phyloP scores from a whole-genome alignment of 1,140 invertebrate genomes.

The Bombus superbus region DNA sequence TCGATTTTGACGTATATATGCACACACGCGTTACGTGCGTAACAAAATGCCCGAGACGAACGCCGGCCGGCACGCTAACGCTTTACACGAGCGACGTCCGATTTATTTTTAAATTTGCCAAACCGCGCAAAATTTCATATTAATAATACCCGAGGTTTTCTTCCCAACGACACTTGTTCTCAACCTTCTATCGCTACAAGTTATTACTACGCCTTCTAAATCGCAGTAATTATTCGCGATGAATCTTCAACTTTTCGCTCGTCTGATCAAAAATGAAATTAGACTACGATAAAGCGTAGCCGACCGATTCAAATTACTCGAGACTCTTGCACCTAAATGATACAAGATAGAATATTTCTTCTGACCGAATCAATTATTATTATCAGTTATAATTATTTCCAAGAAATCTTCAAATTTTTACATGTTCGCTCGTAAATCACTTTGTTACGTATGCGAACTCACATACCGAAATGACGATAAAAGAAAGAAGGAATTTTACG shows the following conservation, averaged over 20 bases:
- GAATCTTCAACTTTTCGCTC: neutral
- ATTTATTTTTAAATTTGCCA: conserved; percentile 3
- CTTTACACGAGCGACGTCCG: neutral
- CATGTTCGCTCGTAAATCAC: too few species aligned
- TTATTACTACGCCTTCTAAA: neutral
- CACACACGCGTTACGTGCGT: conserved; percentile 14
- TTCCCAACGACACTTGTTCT: too few species aligned
- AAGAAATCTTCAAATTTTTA: too few species aligned
- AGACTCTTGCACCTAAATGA: neutral
- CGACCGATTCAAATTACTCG: too few species aligned
- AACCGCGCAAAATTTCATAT: neutral
- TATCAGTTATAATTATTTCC: too few species aligned
- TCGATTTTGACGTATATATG: conserved; percentile 17
- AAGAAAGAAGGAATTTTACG: too few species aligned
- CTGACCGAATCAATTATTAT: too few species aligned
- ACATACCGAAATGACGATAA: too few species aligned
- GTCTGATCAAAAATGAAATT: neutral
- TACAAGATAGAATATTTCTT: neutral
- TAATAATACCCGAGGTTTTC: neutral
- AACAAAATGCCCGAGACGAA: conserved; percentile 1
- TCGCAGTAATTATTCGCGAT: neutral
- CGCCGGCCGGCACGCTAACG: conserved; percentile 26
- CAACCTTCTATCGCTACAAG: neutral
- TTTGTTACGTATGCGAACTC: too few species aligned
- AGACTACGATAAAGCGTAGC: neutral